Evolutionary conservation across 1,140 invertebrate genomes (phyloP).

Genomic region (Drosophila virilis): DNA sequence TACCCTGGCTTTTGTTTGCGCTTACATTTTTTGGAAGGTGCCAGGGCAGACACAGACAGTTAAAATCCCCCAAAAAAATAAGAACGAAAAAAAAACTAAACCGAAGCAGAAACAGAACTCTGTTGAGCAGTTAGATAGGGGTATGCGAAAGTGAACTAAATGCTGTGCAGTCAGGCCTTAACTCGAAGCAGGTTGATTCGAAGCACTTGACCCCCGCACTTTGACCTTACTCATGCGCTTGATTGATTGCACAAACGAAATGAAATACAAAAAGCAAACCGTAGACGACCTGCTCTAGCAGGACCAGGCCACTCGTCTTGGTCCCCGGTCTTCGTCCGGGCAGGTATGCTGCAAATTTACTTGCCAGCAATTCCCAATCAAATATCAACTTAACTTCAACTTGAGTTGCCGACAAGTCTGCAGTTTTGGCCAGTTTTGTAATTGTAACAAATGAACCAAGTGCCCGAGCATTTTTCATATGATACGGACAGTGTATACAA

Average conservation of each 20-base stretch:
- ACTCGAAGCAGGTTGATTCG: slow-evolving; percentile 29
- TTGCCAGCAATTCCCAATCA: slow-evolving; percentile 43
- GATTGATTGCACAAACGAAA: slow-evolving; percentile 66
- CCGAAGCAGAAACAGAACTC: slow-evolving; percentile 10
- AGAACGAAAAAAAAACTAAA: neutral
- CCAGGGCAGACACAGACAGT: neutral
- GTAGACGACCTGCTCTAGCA: slow-evolving; percentile 23
- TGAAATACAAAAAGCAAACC: slow-evolving; percentile 38
- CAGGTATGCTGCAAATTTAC: slow-evolving; percentile 38
- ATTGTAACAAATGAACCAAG: slow-evolving; percentile 65
- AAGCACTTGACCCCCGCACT: slow-evolving; percentile 41
- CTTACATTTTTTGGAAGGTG: slow-evolving; percentile 15
- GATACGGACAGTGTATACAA: slow-evolving; percentile 8
- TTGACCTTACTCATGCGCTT: slow-evolving; percentile 61
- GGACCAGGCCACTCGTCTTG: neutral
- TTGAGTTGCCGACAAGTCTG: slow-evolving; percentile 14
- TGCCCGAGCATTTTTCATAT: slow-evolving; percentile 36
- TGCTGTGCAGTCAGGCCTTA: slow-evolving; percentile 51
- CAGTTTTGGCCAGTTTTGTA: slow-evolving; percentile 27
- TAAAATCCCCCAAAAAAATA: neutral
- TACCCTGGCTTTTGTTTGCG: slow-evolving; percentile 34
- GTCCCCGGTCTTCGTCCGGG: neutral
- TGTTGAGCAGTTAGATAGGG: neutral
- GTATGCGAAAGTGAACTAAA: slow-evolving; percentile 23
- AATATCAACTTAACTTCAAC: slow-evolving; percentile 46